Conservation (phyloP, 1,140 invertebrate genomes). For the Diachasmimorpha longicaudata region DNA sequence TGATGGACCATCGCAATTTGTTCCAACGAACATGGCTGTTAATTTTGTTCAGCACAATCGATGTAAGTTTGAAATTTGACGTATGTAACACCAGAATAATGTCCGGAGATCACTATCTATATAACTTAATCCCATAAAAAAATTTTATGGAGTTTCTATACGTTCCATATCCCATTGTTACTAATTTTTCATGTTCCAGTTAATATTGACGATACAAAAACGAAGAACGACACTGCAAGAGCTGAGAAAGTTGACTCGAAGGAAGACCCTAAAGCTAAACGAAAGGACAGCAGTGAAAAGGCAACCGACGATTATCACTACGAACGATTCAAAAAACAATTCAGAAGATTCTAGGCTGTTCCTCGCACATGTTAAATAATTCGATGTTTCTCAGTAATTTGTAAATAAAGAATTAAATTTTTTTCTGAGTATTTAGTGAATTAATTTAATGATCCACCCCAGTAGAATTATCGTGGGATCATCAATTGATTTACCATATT, state of each 20-base stretch:
- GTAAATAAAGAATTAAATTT: not conserved
- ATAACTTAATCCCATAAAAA: too few species aligned
- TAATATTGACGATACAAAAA: conserved; percentile 78
- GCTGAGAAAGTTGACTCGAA: conserved; percentile 64
- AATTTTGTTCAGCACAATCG: conserved; percentile 97
- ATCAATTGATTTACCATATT: too few species aligned
- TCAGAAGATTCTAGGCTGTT: conserved; percentile 79
- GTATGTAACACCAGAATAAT: not conserved
- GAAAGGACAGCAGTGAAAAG: conserved; percentile 80
- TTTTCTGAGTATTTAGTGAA: not conserved
- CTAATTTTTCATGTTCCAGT: conserved; percentile 65
- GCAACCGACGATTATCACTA: conserved; percentile 97
- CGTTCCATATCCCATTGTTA: not conserved
- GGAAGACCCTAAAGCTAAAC: conserved; percentile 67
- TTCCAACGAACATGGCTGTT: conserved; percentile 96
- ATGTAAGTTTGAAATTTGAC: conserved; percentile 67
- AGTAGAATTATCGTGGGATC: too few species aligned
- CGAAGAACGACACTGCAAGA: conserved; percentile 65
- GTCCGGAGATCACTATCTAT: too few species aligned
- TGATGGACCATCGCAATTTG: conserved; percentile 94
- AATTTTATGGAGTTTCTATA: too few species aligned
- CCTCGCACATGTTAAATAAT: not conserved
- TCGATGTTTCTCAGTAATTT: not conserved
- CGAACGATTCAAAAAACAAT: conserved; percentile 96
- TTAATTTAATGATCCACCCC: not conserved